Percentiles rank a stretch among this genome's conserved stretches.
phyloP scores from a whole-genome alignment of 2,888 invertebrate species.

The Machimus atricapillus region DNA sequence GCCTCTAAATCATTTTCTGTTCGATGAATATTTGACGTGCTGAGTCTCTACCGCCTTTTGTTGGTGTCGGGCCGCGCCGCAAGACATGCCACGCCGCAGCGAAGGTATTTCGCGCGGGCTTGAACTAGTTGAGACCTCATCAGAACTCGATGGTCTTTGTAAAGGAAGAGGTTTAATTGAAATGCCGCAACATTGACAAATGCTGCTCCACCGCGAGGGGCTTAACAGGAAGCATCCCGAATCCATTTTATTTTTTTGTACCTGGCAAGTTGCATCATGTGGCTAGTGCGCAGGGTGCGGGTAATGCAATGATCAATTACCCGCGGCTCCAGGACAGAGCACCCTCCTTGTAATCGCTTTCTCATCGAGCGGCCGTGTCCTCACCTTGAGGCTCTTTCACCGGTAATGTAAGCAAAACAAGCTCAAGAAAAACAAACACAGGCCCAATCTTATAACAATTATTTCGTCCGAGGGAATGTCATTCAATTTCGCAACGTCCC shows the following conservation, averaged over 20 bases:
- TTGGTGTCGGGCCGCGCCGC: not conserved
- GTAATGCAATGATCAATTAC: not conserved
- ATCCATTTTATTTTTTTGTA: not conserved
- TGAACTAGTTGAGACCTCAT: conserved; percentile 30
- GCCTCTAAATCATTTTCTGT: conserved; percentile 41
- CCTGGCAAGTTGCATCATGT: not conserved
- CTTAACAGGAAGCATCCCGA: not conserved
- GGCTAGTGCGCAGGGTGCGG: not conserved
- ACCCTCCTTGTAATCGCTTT: not conserved
- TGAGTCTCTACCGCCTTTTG: conserved; percentile 17
- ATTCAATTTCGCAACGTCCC: conserved; percentile 23
- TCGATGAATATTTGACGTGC: conserved; percentile 43
- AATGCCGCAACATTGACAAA: conserved; percentile 33
- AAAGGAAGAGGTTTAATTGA: not conserved
- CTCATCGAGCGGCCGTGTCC: not conserved
- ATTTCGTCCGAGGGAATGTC: not conserved
- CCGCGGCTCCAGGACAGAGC: not conserved
- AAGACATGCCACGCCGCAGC: not conserved
- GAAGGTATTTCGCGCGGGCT: not conserved
- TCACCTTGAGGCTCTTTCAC: not conserved
- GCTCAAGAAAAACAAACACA: conserved; percentile 14
- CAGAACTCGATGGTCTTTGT: conserved; percentile 3
- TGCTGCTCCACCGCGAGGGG: not conserved
- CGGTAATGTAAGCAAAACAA: conserved; percentile 33
- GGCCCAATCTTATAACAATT: conserved; percentile 16